Evolutionary conservation across 2,113 vertebrate genomes (phyloP), one percentile per base, ranked within the genome.

Genomic region (Aplodontia rufa): DNA sequence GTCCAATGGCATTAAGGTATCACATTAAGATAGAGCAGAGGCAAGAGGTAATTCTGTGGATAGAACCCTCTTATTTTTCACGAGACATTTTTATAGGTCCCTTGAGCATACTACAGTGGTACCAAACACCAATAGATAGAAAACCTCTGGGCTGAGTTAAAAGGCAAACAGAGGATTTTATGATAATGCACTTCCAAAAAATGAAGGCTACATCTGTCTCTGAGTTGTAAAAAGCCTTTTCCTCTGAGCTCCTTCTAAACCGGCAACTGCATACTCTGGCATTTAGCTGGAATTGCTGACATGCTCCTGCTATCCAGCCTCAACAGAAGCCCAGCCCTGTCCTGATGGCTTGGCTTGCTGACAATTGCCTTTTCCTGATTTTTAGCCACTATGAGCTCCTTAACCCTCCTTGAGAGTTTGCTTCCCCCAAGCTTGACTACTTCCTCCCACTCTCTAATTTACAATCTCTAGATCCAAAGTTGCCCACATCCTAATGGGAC

Each of bases 201-300:
- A 68, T 47, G 75, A 93, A 96, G 58, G 89, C 20, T 55, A 60
- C 45, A 47, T 75, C 30, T 94, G 89, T 74, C 47, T 87, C 74
- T 95, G 74, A 80, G 60, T 60, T 92, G 42, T 87, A 79, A 74
- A 80, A 80, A 80, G 11, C 24, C 71, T 80, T 92, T 92, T 90
- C 64, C 51, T 75, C 51, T 85, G 16, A 16, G 35, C 49, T 91
- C 53, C 62, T 88, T 81, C 26, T 72, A 53, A 90, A 75, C 19
- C 84, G 47, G 37, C 60, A 71, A n/a, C 35, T 66, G 32, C 7
- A 66, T 53, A 92, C 3, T 51, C 40, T 53, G 42, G 37, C 49
- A 16, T 85, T 55, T 95, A 49, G 47, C 53, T 81, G 72, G 28
- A 76, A 62, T 71, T 35, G 10, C 55, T 87, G 24, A 66, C 47